Evolutionary conservation across 2,797 vertebrate species (phyloP).

Genomic region (Acanthurus leucopareius): DNA sequence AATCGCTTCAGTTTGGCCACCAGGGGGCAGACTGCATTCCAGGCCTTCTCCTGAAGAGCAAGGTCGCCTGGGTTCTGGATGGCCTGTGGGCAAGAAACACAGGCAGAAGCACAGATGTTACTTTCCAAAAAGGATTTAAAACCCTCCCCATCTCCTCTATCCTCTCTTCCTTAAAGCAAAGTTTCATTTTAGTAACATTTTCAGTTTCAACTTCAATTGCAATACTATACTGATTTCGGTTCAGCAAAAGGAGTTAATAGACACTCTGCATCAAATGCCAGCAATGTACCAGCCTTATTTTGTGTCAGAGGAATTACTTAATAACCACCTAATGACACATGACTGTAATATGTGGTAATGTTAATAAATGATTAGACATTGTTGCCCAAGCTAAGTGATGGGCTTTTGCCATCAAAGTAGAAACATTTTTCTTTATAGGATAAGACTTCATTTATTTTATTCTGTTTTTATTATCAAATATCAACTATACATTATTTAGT

Average conservation of each 20-base stretch:
- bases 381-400: background rate
- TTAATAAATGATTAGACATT: background rate
- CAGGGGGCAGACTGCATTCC: constrained; percentile 93
- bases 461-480: constrained; percentile 15
- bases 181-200: constrained; percentile 22
- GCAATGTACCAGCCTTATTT: background rate
- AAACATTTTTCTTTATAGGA: background rate
- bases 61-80: constrained; percentile 93
- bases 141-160: background rate
- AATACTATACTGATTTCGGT: background rate
- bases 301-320: background rate
- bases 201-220: constrained; percentile 20
- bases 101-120: constrained; percentile 57
- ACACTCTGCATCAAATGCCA: background rate
- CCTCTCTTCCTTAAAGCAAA: background rate
- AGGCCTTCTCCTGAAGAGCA: constrained; percentile 92
- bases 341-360: background rate
- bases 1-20: constrained; percentile 94
- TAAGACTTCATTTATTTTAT: background rate
- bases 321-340: background rate
- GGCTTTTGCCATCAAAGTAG: background rate
- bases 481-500: too few species aligned
- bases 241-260: background rate
- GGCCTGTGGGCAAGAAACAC: constrained; percentile 80
- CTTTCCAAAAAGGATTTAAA: constrained; percentile 23